phyloP scores from a whole-genome alignment of 1,140 invertebrate species.

The Gryllus bimaculatus region DNA sequence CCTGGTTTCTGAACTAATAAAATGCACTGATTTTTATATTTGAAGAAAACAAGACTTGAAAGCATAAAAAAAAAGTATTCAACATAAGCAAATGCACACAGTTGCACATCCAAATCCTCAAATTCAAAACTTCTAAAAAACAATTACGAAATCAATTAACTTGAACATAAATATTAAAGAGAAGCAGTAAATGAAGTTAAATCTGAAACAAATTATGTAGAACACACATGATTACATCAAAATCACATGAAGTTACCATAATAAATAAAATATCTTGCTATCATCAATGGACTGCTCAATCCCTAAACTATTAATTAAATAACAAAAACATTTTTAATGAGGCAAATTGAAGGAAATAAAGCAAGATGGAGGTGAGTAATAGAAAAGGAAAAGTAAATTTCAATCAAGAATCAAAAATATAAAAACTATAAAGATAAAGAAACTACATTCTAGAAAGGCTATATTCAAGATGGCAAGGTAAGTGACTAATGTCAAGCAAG shows the following conservation, averaged over 20 bases:
- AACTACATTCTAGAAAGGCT: too few species aligned
- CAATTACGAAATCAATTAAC: neutral
- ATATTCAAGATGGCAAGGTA: too few species aligned
- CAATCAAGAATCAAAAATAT: too few species aligned
- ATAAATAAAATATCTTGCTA: conserved; percentile 8
- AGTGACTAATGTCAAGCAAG: too few species aligned
- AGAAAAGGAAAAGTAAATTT: neutral
- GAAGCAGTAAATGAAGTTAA: neutral
- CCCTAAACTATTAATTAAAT: neutral
- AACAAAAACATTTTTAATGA: neutral
- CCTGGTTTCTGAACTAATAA: too few species aligned
- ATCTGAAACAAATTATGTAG: conserved; percentile 18
- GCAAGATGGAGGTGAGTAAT: neutral
- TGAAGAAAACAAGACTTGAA: neutral
- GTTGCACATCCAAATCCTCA: neutral
- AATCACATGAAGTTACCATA: neutral
- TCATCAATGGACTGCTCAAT: neutral
- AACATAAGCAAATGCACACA: neutral
- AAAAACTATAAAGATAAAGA: too few species aligned
- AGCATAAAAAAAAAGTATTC: neutral
- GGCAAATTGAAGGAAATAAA: neutral
- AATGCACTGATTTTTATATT: neutral
- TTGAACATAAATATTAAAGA: conserved; percentile 10
- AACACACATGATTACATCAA: neutral
- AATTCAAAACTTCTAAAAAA: neutral